Evolutionary conservation across 1,140 invertebrate genomes (phyloP).

Genomic region (Teleopsis dalmanni): DNA sequence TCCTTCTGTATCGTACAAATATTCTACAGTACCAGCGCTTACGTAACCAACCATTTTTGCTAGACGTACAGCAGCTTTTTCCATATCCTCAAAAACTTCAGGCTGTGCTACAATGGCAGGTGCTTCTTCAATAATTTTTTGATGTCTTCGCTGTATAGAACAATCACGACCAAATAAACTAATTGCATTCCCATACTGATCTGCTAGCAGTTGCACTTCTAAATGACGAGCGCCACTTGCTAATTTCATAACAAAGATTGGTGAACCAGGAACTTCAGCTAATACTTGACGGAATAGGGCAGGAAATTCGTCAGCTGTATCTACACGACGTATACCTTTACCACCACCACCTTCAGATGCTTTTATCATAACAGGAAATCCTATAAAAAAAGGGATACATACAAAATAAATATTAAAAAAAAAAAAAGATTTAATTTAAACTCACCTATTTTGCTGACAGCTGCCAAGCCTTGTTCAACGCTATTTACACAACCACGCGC

Average conservation of each 20-base stretch:
- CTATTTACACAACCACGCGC: constrained; percentile 82
- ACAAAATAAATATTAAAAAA: constrained; percentile 4
- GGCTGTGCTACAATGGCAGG: constrained; percentile 87
- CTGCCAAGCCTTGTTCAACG: constrained; percentile 79
- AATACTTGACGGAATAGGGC: constrained; percentile 91
- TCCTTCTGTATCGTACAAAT: constrained; percentile 85
- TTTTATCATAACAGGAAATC: constrained; percentile 99
- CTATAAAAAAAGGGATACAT: constrained; percentile 24
- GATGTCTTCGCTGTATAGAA: constrained; percentile 96
- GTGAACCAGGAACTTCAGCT: constrained; percentile 95
- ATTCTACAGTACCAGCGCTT: constrained; percentile 97
- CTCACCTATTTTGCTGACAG: constrained; percentile 79
- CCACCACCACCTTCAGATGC: constrained; percentile 98
- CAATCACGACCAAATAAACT: constrained; percentile 98
- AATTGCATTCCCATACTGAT: constrained; percentile 96
- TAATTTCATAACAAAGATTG: constrained; percentile 98
- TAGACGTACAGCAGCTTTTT: constrained; percentile 91
- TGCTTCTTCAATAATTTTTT: constrained; percentile 99
- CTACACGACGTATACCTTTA: constrained; percentile 96
- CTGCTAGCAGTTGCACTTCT: constrained; percentile 95
- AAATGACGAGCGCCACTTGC: constrained; percentile 93
- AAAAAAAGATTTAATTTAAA: not conserved
- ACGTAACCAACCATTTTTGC: constrained; percentile 99
- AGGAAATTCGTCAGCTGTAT: constrained; percentile 84
- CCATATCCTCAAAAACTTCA: constrained; percentile 94